Percentiles rank a stretch among this genome's conserved stretches.
phyloP scores from a whole-genome alignment of 2,797 vertebrate genomes.

The Petrocephalus schoutedeni region DNA sequence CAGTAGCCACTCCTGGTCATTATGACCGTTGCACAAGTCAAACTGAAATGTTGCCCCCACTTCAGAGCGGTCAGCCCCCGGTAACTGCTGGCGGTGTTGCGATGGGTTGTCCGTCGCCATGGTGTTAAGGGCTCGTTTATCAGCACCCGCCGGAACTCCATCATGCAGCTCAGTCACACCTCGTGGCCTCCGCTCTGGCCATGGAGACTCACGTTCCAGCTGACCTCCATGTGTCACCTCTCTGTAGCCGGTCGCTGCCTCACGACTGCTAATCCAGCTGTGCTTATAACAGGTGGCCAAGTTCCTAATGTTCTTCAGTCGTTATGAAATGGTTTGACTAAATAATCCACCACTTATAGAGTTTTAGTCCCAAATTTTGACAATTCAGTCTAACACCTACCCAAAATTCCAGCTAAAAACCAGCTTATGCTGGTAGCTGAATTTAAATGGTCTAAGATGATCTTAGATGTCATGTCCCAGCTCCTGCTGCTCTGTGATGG shows the following conservation, averaged over 20 bases:
- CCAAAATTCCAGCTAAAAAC: neutral
- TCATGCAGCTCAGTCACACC: neutral
- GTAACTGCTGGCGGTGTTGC: neutral
- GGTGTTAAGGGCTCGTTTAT: neutral
- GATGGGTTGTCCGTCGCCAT: neutral
- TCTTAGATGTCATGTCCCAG: neutral
- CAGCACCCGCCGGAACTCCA: neutral
- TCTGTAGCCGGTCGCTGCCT: neutral
- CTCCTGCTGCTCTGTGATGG: neutral
- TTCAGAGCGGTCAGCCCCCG: neutral
- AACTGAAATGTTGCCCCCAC: neutral
- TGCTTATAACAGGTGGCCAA: neutral
- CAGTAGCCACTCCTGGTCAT: neutral
- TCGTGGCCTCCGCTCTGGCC: neutral
- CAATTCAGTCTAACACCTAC: neutral
- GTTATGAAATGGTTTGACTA: neutral
- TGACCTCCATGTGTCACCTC: neutral
- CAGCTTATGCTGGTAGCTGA: neutral
- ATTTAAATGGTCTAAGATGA: neutral
- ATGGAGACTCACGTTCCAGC: neutral
- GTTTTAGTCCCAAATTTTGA: neutral
- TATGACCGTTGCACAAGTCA: neutral
- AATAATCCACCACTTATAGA: neutral
- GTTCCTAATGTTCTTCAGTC: neutral
- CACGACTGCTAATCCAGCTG: neutral